Evolutionary conservation across 2,797 vertebrate genomes (phyloP), one percentile per base, ranked within the genome.

Genomic region (Macroramphosus scolopax): DNA sequence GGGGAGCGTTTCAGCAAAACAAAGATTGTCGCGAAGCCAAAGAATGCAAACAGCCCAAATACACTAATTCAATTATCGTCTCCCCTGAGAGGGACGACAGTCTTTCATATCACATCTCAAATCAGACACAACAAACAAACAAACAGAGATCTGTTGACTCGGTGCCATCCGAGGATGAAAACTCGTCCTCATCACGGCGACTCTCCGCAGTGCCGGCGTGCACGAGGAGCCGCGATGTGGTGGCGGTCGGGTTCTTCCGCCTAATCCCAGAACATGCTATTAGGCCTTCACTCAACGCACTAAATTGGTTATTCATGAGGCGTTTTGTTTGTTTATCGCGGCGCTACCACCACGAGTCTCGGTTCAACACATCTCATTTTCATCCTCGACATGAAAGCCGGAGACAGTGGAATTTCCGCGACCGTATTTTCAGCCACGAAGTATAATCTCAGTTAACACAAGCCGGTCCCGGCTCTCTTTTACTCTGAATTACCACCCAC

Each of bases 391-490:
- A 87, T 89, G 77, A 86, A 89, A 87, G 86, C 44, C 18, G 30
- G 62, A 80, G 69, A 84, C 75, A 55, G 70, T 75, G 69, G 70
- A 84, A 85, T 80, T 82, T 86, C 70, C 68, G 66, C 81, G n/a
- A 77, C 77, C 86, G 85, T 83, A 83, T n/a, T 88, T 90, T 81
- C 53, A 78, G 82, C 80, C 77, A 77, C 79, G 32, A 71, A 84
- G 78, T 76, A 81, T 88, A 89, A 90, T 89, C 88, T 89, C 68
- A 51, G 75, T 83, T 85, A 89, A 86, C 86, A 88, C 85, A 85
- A 87, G 83, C 77, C 49, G 18, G 55, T 78, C 81, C 78, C 77
- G 57, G 66, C 78, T 84, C 73, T 82, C 78, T 83, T 82, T 86
- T 65, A 76, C 77, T 74, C 82, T 66, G 76, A 84, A 84, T 86